Base-by-base conservation (phyloP, 2,888 invertebrate genomes). In the Tinea trinotella region DNA sequence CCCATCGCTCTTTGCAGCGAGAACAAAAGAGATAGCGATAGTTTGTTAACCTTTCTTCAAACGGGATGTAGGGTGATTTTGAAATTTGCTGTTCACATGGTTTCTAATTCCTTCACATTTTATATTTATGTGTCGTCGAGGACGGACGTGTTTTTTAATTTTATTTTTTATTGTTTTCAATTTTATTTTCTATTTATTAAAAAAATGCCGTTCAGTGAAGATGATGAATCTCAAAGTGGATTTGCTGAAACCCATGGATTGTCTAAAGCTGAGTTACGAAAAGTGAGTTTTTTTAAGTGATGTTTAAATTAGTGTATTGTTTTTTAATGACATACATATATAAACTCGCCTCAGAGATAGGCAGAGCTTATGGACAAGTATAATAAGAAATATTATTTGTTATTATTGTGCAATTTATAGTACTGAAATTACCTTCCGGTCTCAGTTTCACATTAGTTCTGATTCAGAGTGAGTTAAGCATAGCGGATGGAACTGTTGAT, bases 251-350 rank as follows among this genome's bases (percentile, higher is more conserved):
- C 74, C 74, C 44, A 76, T 87, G 88, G 88, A 56, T 82, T 91
- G 87, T 89, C 91, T 0, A 92, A 92, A 66, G 92, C 92, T 0
- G 91, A 92, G 67, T 76, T 91, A 56, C 81, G 92, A 72, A 90
- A 91, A 88, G 91, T 91, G 76, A 79, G 60, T 58, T 50, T 36
- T 46, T 50, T 50, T 30, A 7, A 30, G 30, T 30, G n/a, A n/a
- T n/a, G 30, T 22, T 22, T 22, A 22, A 22, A n/a, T n/a, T n/a
- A n/a, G n/a, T n/a, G n/a, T n/a, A n/a, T n/a, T n/a, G n/a, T n/a
- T n/a, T n/a, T n/a, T n/a, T n/a, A n/a, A n/a, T n/a, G n/a, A n/a
- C n/a, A n/a, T n/a, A n/a, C n/a, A n/a, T n/a, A n/a, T n/a, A n/a
- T n/a, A n/a, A n/a, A n/a, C n/a, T n/a, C n/a, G n/a, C n/a, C n/a